Base-by-base conservation (phyloP, 1,140 invertebrate species). In the Brachionus paranguensis region DNA sequence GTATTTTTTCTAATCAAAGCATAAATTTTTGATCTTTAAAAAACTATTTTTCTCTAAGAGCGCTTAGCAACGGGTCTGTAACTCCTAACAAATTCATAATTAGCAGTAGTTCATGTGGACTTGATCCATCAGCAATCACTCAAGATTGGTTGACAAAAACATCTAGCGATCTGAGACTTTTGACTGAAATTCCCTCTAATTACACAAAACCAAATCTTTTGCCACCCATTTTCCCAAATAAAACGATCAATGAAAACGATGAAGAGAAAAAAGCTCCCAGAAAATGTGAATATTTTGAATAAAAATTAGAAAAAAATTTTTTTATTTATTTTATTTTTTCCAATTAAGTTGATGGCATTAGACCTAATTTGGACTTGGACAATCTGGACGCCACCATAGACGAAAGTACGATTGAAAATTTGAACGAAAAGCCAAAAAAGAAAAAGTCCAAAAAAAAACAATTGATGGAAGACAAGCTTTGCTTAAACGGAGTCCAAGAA, bases 401-500 rank as follows among this genome's bases (percentile, higher is more conserved):
- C 43, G 72, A 76, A 17, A 76, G 72, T 76, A 50, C 72, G 0
- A 72, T 72, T 24, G 68, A 72, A 43, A 72, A 72, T 72, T 72
- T 72, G 29, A 76, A 50, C 11, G 72, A 76, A 76, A 76, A 50
- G 17, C 45, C 72, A 27, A 47, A 50, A 27, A 76, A 27, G 14
- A 76, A 76, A 76, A 76, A 76, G 27, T 76, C 45, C 14, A 76
- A 76, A 24, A 76, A 76, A 53, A 76, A 76, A 29, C 43, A 76
- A 50, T 12, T n/a, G 27, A 76, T 50, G 8, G 72, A 76, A 47
- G 72, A 76, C 17, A 76, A 76, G 24, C 37, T 72, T 17, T 72
- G 68, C 17, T 41, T 72, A 17, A 72, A 43, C n/a, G 20, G 20
- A 17, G 17, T 4, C 14, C 29, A 43, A 14, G 68, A 76, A 27